Evolutionary conservation across 2,113 vertebrate genomes (phyloP).

Genomic region (Boulengeromyrus knoepffleri): DNA sequence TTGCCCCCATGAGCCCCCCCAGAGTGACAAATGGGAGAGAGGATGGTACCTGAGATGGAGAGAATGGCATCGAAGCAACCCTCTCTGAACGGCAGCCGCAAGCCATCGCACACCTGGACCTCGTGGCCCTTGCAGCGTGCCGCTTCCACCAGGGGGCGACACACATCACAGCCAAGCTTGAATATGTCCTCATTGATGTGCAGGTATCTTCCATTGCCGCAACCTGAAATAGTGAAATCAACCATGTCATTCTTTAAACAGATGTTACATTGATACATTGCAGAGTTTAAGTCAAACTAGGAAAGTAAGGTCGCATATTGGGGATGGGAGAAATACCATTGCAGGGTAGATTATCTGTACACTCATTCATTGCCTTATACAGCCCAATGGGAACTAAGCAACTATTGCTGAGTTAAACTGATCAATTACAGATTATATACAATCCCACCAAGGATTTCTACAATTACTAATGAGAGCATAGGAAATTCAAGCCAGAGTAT

Average conservation of each 20-base stretch:
- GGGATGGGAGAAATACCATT: not conserved
- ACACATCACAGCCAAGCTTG: slow-evolving; percentile 63
- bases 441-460: not conserved
- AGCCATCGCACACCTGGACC: slow-evolving; percentile 56
- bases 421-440: not conserved
- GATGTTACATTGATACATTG: not conserved
- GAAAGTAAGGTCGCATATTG: not conserved
- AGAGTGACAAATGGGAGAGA: not conserved
- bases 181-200: slow-evolving; percentile 62
- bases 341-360: not conserved
- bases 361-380: not conserved
- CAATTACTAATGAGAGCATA: not conserved
- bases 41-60: slow-evolving; percentile 50
- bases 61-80: slow-evolving; percentile 58
- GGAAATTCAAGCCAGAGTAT: not conserved
- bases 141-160: slow-evolving; percentile 61
- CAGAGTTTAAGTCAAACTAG: not conserved
- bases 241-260: not conserved
- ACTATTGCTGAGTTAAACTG: not conserved
- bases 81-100: slow-evolving; percentile 55
- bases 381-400: not conserved
- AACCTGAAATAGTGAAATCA: slow-evolving; percentile 46
- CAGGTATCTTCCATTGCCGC: slow-evolving; percentile 69
- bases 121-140: slow-evolving; percentile 58
- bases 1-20: not conserved